Percentiles rank a stretch among this genome's conserved stretches.
Evolutionary conservation across 2,113 vertebrate genomes (phyloP).

Genomic region (Taurulus bubalis): DNA sequence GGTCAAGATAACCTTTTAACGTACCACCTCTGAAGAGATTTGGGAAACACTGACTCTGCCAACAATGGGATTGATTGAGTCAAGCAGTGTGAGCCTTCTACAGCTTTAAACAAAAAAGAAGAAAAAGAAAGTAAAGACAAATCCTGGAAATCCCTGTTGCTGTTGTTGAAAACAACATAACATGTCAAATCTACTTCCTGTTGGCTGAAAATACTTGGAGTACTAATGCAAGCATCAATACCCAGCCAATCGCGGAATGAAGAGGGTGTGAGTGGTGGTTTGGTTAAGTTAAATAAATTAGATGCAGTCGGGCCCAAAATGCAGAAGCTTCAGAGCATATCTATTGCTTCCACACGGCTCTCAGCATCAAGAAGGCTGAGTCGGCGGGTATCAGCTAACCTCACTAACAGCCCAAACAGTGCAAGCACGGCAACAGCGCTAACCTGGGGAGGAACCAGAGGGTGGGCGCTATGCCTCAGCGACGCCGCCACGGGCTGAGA

Average conservation of each 20-base stretch:
- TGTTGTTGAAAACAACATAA: neutral
- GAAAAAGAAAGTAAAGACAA: slow-evolving; percentile 8
- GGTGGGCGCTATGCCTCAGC: too few species aligned
- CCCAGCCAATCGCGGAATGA: neutral
- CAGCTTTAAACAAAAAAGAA: neutral
- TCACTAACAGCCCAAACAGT: too few species aligned
- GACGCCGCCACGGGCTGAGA: too few species aligned
- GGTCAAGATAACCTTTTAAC: neutral
- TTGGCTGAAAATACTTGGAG: neutral
- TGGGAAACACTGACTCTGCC: neutral
- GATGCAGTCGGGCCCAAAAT: neutral
- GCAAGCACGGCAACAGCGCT: too few species aligned
- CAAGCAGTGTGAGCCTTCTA: neutral
- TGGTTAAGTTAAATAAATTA: too few species aligned
- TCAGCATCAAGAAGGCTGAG: too few species aligned
- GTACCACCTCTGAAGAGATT: neutral
- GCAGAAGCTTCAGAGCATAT: too few species aligned
- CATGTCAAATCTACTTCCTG: neutral
- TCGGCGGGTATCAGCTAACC: too few species aligned
- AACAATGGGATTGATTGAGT: neutral
- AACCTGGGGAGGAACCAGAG: too few species aligned
- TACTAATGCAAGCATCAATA: neutral
- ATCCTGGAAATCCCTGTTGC: neutral
- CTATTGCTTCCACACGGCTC: too few species aligned
- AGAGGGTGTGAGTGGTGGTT: neutral